Evolutionary conservation across 1,140 invertebrate species (phyloP).

Genomic region (Conus ventricosus): DNA sequence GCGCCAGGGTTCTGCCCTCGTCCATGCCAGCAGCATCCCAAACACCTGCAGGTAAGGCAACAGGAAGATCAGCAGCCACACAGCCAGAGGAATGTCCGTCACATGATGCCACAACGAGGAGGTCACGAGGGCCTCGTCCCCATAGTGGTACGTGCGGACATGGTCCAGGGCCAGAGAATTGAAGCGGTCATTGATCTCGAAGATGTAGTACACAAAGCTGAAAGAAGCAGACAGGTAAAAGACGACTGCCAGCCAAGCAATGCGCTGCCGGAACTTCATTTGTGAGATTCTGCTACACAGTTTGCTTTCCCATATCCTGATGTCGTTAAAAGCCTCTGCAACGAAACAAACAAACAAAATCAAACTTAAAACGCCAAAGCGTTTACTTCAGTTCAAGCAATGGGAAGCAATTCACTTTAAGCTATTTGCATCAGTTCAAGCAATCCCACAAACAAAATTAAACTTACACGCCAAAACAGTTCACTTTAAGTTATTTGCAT

Average conservation of each 20-base stretch:
- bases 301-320: neutral
- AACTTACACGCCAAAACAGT: too few relatives aligned
- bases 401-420: too few relatives aligned
- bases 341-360: too few relatives aligned
- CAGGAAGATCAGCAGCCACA: constrained; percentile 62
- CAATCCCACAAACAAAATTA: too few relatives aligned
- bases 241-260: constrained; percentile 63
- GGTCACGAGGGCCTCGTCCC: constrained; percentile 18
- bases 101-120: constrained; percentile 58
- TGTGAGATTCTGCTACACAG: neutral
- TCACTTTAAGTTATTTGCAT: too few relatives aligned
- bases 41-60: constrained; percentile 69
- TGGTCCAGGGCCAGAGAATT: constrained; percentile 67
- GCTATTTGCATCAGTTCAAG: too few relatives aligned
- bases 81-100: constrained; percentile 60
- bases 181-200: constrained; percentile 69
- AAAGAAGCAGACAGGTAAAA: constrained; percentile 59
- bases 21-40: constrained; percentile 66
- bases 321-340: too few relatives aligned
- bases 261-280: constrained; percentile 70
- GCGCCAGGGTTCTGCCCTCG: constrained; percentile 61
- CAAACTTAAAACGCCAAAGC: too few relatives aligned
- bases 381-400: too few relatives aligned
- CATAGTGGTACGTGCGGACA: constrained; percentile 56
- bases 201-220: constrained; percentile 66